These are phyloP conservation scores for Linyphia triangularis DNA, from an alignment of 2,888 invertebrate genomes.

Conservation along the genomic window DNA sequence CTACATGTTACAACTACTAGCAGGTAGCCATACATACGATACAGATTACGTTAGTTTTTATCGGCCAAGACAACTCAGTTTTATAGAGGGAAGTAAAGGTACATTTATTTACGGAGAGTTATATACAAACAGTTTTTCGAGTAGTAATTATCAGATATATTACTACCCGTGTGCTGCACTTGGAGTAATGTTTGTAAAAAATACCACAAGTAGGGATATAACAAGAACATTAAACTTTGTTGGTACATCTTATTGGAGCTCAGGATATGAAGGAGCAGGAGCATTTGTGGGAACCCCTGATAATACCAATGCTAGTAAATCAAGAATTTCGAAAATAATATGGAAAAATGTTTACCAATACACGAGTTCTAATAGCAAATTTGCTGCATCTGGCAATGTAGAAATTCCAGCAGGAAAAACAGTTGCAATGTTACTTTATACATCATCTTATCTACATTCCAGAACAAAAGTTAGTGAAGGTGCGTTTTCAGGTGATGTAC, in stretches of 20 bases:
- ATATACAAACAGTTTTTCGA: constrained; percentile 13
- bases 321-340: constrained; percentile 22
- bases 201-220: too few relatives aligned
- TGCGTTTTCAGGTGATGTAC: too few relatives aligned
- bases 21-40: neutral
- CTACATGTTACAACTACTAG: constrained; percentile 12
- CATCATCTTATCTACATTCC: constrained; percentile 24
- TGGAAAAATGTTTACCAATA: constrained; percentile 24
- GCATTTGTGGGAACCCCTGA: too few relatives aligned
- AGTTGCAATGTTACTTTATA: constrained; percentile 21
- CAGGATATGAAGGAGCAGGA: too few relatives aligned
- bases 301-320: neutral
- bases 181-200: too few relatives aligned
- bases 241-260: too few relatives aligned
- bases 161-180: too few relatives aligned
- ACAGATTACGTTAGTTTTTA: too few relatives aligned
- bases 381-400: neutral
- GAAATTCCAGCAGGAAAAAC: constrained; percentile 27
- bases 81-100: constrained; percentile 24
- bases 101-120: constrained; percentile 24
- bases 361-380: constrained; percentile 5
- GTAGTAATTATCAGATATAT: constrained; percentile 4
- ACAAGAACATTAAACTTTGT: too few relatives aligned
- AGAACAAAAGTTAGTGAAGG: constrained; percentile 10
- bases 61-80: too few relatives aligned